These are phyloP conservation scores for Holocentrus rufus DNA, from an alignment of 2,797 vertebrate genomes.

Conservation along the genomic window DNA sequence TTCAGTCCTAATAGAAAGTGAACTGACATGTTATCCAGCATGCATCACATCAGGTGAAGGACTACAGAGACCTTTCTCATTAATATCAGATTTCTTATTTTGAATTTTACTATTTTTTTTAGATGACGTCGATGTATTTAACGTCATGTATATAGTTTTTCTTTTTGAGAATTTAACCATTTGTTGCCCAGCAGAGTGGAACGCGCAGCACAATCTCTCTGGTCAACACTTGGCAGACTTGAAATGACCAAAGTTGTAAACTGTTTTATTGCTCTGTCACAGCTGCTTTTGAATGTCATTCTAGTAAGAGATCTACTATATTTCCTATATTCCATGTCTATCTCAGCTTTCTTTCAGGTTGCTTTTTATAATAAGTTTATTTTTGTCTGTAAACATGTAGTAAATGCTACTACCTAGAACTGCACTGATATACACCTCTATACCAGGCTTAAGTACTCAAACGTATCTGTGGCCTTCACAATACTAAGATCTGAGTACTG, in stretches of 20 bases:
- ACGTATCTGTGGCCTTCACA: slow-evolving; percentile 6
- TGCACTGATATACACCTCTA: background rate
- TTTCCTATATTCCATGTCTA: slow-evolving; percentile 1
- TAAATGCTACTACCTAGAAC: background rate
- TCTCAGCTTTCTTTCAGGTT: background rate
- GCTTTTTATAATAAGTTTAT: slow-evolving; percentile 4
- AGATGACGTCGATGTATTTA: slow-evolving; percentile 27
- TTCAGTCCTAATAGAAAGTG: background rate
- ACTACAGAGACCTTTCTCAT: background rate
- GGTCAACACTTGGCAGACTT: slow-evolving; percentile 2
- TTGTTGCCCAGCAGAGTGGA: background rate
- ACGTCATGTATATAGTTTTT: slow-evolving; percentile 16
- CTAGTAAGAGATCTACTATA: background rate
- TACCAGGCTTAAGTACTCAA: background rate
- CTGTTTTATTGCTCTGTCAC: background rate
- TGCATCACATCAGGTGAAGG: background rate
- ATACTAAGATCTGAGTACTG: background rate
- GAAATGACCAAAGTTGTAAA: slow-evolving; percentile 6
- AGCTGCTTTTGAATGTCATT: slow-evolving; percentile 17
- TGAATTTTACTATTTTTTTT: slow-evolving; percentile 29
- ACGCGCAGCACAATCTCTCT: background rate
- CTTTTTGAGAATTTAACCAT: slow-evolving; percentile 29
- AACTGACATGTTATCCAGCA: background rate
- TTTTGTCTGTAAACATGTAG: slow-evolving; percentile 17
- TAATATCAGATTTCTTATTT: slow-evolving; percentile 36